Conservation (phyloP, 2,888 invertebrate species). For the Melieria omissa region DNA sequence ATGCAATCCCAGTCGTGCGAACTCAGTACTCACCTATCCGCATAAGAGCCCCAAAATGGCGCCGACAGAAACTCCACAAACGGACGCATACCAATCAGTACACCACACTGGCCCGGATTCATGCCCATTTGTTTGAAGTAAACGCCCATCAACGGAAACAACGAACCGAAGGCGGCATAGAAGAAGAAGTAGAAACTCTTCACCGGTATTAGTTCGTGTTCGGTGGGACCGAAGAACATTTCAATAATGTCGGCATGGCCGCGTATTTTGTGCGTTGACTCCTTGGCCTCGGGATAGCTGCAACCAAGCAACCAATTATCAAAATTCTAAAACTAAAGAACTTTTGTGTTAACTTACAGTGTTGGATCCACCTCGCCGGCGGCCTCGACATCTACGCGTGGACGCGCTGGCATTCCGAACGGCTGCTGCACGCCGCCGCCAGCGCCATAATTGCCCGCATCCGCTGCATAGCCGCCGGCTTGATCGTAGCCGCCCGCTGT, state of each 20-base stretch:
- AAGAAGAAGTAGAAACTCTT: conserved; percentile 99
- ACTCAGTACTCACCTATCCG: conserved; percentile 74
- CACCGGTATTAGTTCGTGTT: conserved; percentile 91
- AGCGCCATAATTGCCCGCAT: conserved; percentile 34
- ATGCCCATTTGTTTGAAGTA: conserved; percentile 99
- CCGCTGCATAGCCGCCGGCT: conserved; percentile 47
- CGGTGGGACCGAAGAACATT: conserved; percentile 83
- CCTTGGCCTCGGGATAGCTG: conserved; percentile 87
- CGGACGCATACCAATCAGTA: conserved; percentile 94
- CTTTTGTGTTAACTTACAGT: conserved; percentile 68
- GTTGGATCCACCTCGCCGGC: conserved; percentile 86
- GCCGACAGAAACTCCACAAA: conserved; percentile 97
- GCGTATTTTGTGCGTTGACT: conserved; percentile 89
- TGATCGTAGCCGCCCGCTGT: conserved; percentile 48
- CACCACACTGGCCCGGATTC: conserved; percentile 95
- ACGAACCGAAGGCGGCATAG: conserved; percentile 97
- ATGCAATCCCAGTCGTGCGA: neutral
- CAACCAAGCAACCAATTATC: neutral
- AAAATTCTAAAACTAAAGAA: neutral
- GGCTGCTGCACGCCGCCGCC: conserved; percentile 47
- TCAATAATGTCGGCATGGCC: conserved; percentile 87
- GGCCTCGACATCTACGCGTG: conserved; percentile 85
- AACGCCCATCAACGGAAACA: conserved; percentile 98
- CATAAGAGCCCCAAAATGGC: conserved; percentile 97
- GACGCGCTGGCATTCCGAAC: conserved; percentile 68